These are phyloP conservation scores for Araneus ventricosus DNA, from an alignment of 1,140 invertebrate species.

Conservation along the genomic window DNA sequence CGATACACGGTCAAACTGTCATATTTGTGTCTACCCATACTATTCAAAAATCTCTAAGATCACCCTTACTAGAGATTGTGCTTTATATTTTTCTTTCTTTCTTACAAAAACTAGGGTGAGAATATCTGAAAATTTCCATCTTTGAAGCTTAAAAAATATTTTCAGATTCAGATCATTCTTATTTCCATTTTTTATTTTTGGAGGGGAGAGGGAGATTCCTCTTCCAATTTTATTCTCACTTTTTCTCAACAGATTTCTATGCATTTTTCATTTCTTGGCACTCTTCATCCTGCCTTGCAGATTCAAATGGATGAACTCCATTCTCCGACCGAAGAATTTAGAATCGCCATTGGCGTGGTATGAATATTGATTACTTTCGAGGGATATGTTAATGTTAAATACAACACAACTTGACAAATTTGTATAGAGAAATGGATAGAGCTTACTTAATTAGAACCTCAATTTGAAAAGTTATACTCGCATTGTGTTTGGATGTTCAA, in stretches of 20 bases:
- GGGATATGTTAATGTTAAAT: neutral
- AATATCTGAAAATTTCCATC: neutral
- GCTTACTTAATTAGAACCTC: neutral
- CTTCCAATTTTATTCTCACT: neutral
- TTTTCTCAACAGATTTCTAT: neutral
- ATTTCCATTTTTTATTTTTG: too few relatives aligned
- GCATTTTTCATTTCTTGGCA: neutral
- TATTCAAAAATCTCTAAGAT: too few relatives aligned
- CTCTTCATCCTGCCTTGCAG: neutral
- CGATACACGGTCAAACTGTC: too few relatives aligned
- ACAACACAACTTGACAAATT: neutral
- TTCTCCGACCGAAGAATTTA: neutral
- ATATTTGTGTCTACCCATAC: too few relatives aligned
- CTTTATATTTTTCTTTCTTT: too few relatives aligned
- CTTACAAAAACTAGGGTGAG: too few relatives aligned
- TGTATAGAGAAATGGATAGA: neutral
- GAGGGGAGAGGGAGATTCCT: neutral
- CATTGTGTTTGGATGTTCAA: neutral
- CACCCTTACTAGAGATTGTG: too few relatives aligned
- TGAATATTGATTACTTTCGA: constrained; percentile 16
- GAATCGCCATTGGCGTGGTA: neutral
- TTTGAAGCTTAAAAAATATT: neutral
- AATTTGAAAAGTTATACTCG: neutral
- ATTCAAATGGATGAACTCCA: neutral
- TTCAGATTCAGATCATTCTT: too few relatives aligned